These are phyloP conservation scores for Catocala sponsa DNA, from an alignment of 2,888 invertebrate genomes.

Conservation along the genomic window DNA sequence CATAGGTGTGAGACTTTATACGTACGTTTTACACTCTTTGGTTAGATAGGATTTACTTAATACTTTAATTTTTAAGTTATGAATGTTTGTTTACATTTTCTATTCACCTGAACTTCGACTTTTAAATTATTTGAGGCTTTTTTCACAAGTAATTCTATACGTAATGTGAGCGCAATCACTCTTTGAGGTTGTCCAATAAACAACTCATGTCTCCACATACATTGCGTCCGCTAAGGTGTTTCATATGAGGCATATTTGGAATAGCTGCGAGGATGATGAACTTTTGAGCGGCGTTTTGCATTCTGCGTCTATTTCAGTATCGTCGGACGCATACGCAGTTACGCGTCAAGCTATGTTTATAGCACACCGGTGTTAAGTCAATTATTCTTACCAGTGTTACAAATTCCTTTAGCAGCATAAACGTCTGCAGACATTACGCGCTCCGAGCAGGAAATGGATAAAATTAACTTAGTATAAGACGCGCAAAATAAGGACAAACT, in stretches of 20 bases:
- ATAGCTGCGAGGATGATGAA: slow-evolving; percentile 79
- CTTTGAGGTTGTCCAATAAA: slow-evolving; percentile 49
- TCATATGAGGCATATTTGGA: slow-evolving; percentile 69
- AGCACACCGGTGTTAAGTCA: slow-evolving; percentile 55
- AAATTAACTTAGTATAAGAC: slow-evolving; percentile 29
- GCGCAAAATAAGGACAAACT: slow-evolving; percentile 20
- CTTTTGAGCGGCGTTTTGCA: slow-evolving; percentile 74
- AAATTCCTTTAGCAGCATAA: slow-evolving; percentile 47
- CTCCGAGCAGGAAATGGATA: slow-evolving; percentile 34
- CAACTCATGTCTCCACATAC: slow-evolving; percentile 51
- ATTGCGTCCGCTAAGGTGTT: slow-evolving; percentile 61
- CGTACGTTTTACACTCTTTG: too few species aligned
- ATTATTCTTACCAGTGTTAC: slow-evolving; percentile 58
- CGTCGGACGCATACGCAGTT: slow-evolving; percentile 53
- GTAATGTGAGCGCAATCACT: slow-evolving; percentile 50
- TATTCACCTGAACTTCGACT: neutral
- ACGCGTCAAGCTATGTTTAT: slow-evolving; percentile 55
- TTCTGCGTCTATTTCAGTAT: slow-evolving; percentile 76
- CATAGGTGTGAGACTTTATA: too few species aligned
- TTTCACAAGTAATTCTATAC: slow-evolving; percentile 48
- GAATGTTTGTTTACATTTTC: too few species aligned
- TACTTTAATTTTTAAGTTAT: too few species aligned
- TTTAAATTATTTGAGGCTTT: slow-evolving; percentile 18
- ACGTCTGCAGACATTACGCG: slow-evolving; percentile 30
- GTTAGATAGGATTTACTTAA: too few species aligned